Percentiles rank a stretch among this genome's conserved stretches.
Evolutionary conservation across 2,113 vertebrate genomes (phyloP).

Genomic region (Neomonachus schauinslandi): DNA sequence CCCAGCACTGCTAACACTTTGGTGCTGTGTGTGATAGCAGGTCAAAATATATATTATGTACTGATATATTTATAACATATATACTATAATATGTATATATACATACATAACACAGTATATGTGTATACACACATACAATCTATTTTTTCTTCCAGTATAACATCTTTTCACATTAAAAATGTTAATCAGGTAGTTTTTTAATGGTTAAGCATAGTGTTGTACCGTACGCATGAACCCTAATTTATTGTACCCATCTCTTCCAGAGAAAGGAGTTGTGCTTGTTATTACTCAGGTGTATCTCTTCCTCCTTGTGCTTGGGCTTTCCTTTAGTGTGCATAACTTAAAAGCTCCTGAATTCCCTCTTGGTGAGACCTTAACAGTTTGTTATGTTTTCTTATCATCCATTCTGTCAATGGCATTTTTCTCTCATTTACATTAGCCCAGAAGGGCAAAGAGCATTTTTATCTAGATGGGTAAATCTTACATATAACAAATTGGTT

Average conservation of each 20-base stretch:
- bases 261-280: background rate
- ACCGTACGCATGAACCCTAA: background rate
- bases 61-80: background rate
- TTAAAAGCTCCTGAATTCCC: constrained; percentile 12
- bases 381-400: constrained; percentile 62
- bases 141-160: constrained; percentile 1
- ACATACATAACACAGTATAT: background rate
- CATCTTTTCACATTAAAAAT: background rate
- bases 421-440: constrained; percentile 52
- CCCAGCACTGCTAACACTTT: background rate
- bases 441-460: constrained; percentile 51
- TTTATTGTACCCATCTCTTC: background rate
- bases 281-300: background rate
- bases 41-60: background rate
- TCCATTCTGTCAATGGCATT: constrained; percentile 34
- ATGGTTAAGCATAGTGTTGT: background rate
- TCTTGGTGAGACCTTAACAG: background rate
- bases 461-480: constrained; percentile 62
- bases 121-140: background rate
- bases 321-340: background rate
- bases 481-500: constrained; percentile 71
- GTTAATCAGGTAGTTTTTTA: background rate
- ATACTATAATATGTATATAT: background rate
- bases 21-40: background rate
- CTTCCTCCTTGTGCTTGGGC: background rate